phyloP scores from a whole-genome alignment of 2,113 vertebrate genomes.

The Siphamia tubifer region DNA sequence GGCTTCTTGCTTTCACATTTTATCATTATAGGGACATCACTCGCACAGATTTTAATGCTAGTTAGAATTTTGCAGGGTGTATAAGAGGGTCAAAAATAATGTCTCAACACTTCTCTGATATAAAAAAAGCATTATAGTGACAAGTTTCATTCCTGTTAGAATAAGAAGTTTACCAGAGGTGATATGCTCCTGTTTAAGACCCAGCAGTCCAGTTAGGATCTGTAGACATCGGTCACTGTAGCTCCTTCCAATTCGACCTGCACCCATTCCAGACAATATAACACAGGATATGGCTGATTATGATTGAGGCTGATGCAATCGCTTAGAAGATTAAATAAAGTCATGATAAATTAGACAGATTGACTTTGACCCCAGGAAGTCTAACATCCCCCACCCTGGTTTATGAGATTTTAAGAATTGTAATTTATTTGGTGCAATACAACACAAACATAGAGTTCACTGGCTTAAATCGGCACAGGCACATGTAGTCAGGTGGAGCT shows the following conservation, averaged over 20 bases:
- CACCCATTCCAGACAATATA: background rate
- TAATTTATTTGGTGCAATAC: no score
- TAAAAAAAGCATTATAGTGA: no score
- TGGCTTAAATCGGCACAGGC: no score
- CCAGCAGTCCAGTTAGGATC: slow-evolving; percentile 90
- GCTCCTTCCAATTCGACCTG: slow-evolving; percentile 90
- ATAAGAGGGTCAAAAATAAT: no score
- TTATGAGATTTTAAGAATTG: no score
- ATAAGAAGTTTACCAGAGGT: slow-evolving; percentile 84
- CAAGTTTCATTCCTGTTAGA: background rate
- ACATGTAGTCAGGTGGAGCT: no score
- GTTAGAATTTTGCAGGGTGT: no score
- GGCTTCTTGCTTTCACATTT: no score
- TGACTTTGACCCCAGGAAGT: background rate
- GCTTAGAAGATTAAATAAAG: background rate
- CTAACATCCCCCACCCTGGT: background rate
- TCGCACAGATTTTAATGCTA: no score
- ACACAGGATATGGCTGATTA: background rate
- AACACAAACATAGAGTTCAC: no score
- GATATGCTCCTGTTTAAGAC: slow-evolving; percentile 91
- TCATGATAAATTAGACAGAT: background rate
- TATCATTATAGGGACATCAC: no score
- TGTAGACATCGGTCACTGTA: slow-evolving; percentile 90
- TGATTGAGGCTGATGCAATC: background rate
- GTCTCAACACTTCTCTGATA: no score